Evolutionary conservation across 2,113 vertebrate species (phyloP).

Genomic region (Notiomystis cincta): DNA sequence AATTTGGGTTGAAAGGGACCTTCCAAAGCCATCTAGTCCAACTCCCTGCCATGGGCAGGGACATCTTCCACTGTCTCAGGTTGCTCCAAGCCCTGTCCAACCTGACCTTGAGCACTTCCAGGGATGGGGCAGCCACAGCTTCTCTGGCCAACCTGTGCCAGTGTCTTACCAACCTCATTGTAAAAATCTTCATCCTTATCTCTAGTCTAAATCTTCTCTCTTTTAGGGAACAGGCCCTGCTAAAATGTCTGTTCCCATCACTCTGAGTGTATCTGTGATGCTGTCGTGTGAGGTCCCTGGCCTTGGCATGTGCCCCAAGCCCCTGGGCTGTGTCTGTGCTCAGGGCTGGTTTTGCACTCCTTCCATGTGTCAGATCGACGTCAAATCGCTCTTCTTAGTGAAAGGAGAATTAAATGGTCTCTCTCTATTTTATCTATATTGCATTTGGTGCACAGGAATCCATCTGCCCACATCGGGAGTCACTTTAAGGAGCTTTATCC

Average conservation of each 20-base stretch:
- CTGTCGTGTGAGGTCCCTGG: background rate
- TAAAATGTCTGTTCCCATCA: background rate
- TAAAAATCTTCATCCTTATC: background rate
- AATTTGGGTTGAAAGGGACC: background rate
- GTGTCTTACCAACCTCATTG: background rate
- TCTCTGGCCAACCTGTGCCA: background rate
- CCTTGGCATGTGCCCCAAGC: background rate
- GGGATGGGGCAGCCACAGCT: background rate
- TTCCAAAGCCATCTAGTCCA: background rate
- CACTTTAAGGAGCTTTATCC: fast-evolving
- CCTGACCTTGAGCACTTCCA: background rate
- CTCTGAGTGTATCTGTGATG: background rate
- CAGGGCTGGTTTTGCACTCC: background rate
- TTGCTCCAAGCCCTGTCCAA: background rate
- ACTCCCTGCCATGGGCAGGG: background rate
- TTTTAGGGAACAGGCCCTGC: background rate
- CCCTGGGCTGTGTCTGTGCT: background rate
- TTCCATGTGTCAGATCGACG: background rate
- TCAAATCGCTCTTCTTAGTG: background rate
- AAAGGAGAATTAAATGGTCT: background rate
- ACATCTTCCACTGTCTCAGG: background rate
- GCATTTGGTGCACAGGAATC: background rate
- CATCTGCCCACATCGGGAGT: fast-evolving
- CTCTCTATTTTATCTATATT: background rate
- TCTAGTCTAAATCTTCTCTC: background rate